A percentile compares a stretch with the other conserved stretches of the same genome.
Conservation (phyloP, 2,797 vertebrate genomes). For the Chromis chromis region DNA sequence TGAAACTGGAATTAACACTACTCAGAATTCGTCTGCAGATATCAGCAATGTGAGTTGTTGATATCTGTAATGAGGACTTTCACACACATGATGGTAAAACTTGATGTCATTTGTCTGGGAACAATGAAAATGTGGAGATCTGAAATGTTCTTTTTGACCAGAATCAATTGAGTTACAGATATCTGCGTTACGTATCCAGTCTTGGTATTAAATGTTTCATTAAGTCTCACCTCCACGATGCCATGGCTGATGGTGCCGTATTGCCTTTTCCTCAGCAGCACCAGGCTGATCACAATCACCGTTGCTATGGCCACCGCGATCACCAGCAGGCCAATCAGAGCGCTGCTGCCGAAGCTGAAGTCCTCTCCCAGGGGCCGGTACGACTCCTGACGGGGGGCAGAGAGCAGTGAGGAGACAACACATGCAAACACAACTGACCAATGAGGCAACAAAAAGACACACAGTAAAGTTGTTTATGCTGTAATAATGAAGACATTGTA, state of each 20-base stretch:
- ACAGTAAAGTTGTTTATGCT: neutral
- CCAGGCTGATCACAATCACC: slow-evolving; percentile 96
- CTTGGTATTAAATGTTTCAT: no score
- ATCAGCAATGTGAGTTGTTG: no score
- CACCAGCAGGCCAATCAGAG: slow-evolving; percentile 95
- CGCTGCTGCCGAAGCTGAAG: slow-evolving; percentile 94
- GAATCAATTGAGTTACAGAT: no score
- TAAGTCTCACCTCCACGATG: slow-evolving; percentile 93
- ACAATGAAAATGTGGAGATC: no score
- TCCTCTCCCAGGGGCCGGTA: slow-evolving; percentile 90
- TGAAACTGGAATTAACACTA: no score
- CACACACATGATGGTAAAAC: no score
- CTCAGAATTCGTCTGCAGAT: no score
- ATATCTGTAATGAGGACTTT: no score
- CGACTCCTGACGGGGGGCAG: slow-evolving; percentile 82
- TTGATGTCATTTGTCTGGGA: no score
- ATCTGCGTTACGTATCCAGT: no score
- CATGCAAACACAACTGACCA: slow-evolving; percentile 10
- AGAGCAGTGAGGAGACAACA: slow-evolving; percentile 34
- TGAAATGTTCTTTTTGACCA: no score
- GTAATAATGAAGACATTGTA: neutral
- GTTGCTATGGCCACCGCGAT: slow-evolving; percentile 96
- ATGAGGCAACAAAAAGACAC: slow-evolving; percentile 5
- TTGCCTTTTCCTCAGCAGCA: slow-evolving; percentile 96
- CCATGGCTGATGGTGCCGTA: slow-evolving; percentile 98